Base-by-base conservation (phyloP, 1,140 invertebrate species). In the Campoletis sonorensis region DNA sequence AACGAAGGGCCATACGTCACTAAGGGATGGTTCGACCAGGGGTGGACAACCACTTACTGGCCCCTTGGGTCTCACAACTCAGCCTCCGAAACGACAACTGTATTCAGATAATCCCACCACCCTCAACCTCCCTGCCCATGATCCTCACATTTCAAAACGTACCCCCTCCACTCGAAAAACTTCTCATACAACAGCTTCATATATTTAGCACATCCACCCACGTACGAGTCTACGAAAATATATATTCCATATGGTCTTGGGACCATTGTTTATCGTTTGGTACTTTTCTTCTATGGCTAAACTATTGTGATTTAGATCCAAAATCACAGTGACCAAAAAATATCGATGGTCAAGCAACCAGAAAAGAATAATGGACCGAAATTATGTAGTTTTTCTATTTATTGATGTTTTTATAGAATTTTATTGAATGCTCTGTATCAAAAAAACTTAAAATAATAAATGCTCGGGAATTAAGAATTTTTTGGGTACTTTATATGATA, bases 61-160 rank as follows among this genome's bases (percentile, higher is more conserved):
- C 88, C 89, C 86, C 90, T 88, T 83, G 91, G 89, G 91, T 85
- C 85, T 85, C 85, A 85, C 90, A 89, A 90, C 87, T 91, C 88
- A 91, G 85, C 86, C 87, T 82, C 40, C 40, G 81, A 82, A 70
- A 87, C 86, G 87, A 72, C 82, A 73, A 89, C 87, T 86, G 88
- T 90, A 91, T 91, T 91, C 89, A 89, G 90, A 92, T 92, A 91
- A 91, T 91, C 88, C 89, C 68, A 88, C 87, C 86, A 87, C 83
- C 40, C 40, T 45, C 40, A 45, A 26, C 54, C 54, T 80, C 30
- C 67, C 11, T 40, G 40, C 33, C 26, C 54, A 77, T 70, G 79
- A 79, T 79, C 67, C 81, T 71, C 86, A 90, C 89, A 89, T 90
- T 91, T 91, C 89, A 91, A 91, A 91, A 89, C 85, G 84, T n/a